Percentiles rank a stretch among this genome's conserved stretches.
Conservation (phyloP, 2,888 invertebrate genomes). For the Limnephilus rhombicus region DNA sequence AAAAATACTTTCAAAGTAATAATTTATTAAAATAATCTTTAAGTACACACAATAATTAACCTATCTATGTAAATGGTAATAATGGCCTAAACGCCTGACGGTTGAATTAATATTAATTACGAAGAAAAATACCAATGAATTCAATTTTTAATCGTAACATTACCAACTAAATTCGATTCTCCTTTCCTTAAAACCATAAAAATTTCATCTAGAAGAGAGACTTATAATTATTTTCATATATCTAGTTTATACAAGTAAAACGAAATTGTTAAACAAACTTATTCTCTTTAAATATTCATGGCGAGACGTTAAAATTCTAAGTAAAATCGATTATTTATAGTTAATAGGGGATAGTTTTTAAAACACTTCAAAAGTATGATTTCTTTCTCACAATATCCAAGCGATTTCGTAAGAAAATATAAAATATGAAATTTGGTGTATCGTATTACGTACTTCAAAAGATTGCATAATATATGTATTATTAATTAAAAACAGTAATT, state of each 20-base stretch:
- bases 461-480: too few relatives aligned
- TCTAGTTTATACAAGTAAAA: not conserved
- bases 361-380: not conserved
- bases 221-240: not conserved
- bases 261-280: not conserved
- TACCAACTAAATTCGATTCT: not conserved
- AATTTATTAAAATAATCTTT: constrained; percentile 38
- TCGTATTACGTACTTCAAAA: not conserved
- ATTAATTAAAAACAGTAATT: too few relatives aligned
- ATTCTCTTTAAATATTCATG: not conserved
- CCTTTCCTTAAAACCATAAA: not conserved
- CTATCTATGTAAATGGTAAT: not conserved
- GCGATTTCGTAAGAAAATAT: not conserved
- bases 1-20: constrained; percentile 3
- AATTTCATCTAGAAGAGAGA: not conserved
- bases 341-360: not conserved
- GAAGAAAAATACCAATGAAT: not conserved
- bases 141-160: not conserved
- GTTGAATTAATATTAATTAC: not conserved
- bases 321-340: not conserved
- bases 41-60: constrained; percentile 30
- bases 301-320: not conserved
- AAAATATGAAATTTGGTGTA: not conserved
- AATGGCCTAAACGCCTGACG: not conserved
- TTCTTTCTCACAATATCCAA: not conserved